Evolutionary conservation across 2,888 invertebrate species (phyloP), one percentile per base, ranked within the genome.

Genomic region (Apotomis turbidana): DNA sequence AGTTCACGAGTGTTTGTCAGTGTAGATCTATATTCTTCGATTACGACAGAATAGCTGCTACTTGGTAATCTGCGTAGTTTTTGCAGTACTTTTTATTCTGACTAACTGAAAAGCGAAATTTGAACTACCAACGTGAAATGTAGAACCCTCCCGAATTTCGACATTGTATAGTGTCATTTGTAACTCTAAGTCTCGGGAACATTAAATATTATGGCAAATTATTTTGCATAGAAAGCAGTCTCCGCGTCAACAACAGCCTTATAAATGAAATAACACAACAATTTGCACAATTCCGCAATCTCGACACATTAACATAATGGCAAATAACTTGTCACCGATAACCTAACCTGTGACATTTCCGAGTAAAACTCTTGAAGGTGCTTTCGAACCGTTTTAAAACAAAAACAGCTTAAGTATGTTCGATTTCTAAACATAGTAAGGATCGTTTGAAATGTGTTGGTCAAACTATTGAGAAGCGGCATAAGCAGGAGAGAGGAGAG

Each of bases 281-380:
- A 67, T 71, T 71, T 71, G 67, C 71, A 67, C 55, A 58, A 46
- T 46, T 52, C 60, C 52, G 63, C 71, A 57, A 62, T 68, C 13
- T 71, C 63, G 41, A 41, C 44, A 46, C 52, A 72, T 72, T 72
- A 72, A 52, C 68, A 72, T 72, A 72, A 72, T 59, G 68, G 57
- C 52, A 58, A 72, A 66, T 66, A 71, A 72, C 72, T 63, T 59
- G 68, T 72, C 72, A 72, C 55, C 58, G 41, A 51, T 70, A 63
- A 64, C 52, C n/a, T 68, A 63, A 68, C 72, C 72, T 63, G 68
- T 72, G 72, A 72, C 71, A 72, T 72, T 72, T 68, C 63, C 8
- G 15, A 68, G 63, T 68, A 62, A 46, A 69, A 63, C 61, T 66
- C 60, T 41, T 41, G 41, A 41, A 41, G 52, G 57, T 46, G 59